These are phyloP conservation scores for Cichlasoma orientale DNA, from an alignment of 2,797 vertebrate genomes.

Conservation along the genomic window DNA sequence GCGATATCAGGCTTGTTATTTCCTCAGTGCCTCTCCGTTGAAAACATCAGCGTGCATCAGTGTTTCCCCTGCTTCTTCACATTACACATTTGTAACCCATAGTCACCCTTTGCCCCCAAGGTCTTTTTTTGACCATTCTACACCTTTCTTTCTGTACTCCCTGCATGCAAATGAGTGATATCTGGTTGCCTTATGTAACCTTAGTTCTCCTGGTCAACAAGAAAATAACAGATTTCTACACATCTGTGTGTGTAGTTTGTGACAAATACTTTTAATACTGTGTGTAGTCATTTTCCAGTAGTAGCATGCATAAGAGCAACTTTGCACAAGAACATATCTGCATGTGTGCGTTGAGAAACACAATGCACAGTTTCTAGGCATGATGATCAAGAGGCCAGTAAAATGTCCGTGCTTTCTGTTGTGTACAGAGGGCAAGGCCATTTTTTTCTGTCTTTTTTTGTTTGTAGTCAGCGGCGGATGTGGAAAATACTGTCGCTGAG, in stretches of 20 bases:
- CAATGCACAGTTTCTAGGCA: neutral
- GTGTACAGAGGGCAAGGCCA: constrained; percentile 68
- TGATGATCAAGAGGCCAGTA: neutral
- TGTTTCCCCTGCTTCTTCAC: constrained; percentile 65
- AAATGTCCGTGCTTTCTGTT: constrained; percentile 34
- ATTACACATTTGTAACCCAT: constrained; percentile 54
- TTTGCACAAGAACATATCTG: neutral
- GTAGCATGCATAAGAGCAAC: neutral
- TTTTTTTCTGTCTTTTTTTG: constrained; percentile 60
- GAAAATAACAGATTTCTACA: neutral
- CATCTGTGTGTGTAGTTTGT: neutral
- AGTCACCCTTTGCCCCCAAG: constrained; percentile 55
- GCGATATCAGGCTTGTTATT: constrained; percentile 66
- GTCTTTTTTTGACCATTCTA: constrained; percentile 14
- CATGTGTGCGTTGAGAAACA: neutral
- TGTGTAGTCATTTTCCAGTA: neutral
- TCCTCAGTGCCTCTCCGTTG: constrained; percentile 60
- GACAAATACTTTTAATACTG: neutral
- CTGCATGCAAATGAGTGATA: constrained; percentile 21
- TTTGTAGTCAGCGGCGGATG: constrained; percentile 80
- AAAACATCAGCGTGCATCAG: constrained; percentile 69
- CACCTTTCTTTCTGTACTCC: neutral
- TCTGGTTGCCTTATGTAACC: neutral
- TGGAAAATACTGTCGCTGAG: constrained; percentile 86
- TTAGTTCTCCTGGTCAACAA: neutral